Evolutionary conservation across 2,797 vertebrate species (phyloP), one percentile per base, ranked within the genome.

Genomic region (Falco novaeseelandiae): DNA sequence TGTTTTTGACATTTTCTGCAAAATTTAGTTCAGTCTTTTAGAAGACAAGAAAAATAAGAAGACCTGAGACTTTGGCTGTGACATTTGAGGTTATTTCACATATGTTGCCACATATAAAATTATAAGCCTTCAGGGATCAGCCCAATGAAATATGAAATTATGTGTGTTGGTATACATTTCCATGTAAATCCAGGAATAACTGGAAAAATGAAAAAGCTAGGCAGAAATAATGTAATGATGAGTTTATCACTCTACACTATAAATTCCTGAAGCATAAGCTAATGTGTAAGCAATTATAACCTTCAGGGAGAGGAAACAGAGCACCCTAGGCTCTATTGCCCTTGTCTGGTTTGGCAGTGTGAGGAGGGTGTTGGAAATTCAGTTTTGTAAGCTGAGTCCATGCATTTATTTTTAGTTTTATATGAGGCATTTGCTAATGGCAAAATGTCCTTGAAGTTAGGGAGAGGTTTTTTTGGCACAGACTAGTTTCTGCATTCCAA

Each of bases 391-490:
- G 63, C 74, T 93, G 86, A 92, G 63, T 70, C 86, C 3, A 14
- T 1, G 26, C 17, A 46, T 87, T 92, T 96, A 88, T 93, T 94
- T 96, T 94, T 90, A 92, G 83, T 87, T 91, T 92, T 87, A 77
- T 85, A n/a, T 51, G n/a, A 92, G 55, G 51, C 71, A 82, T 73
- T 96, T 83, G 44, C 63, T 96, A 95, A 95, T 94, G 81, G 67
- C 40, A 94, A 94, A 89, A 95, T 80, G 89, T 93, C 92, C 86
- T 95, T 95, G 86, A 93, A 89, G 44, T 95, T 66, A 82, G 36
- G 36, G 77, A 87, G 58, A 78, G 14, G 18, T 67, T 3, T 69
- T 51, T 67, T 83, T 94, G 86, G 89, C 90, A 93, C 19, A 80
- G 81, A 10, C 1, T 12, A 96, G 59, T 89, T 92, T 89, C 83